A percentile compares a stretch with the other conserved stretches of the same genome.
These are phyloP conservation scores for Orchestia grillus DNA, from an alignment of 1,140 invertebrate genomes.

Conservation along the genomic window DNA sequence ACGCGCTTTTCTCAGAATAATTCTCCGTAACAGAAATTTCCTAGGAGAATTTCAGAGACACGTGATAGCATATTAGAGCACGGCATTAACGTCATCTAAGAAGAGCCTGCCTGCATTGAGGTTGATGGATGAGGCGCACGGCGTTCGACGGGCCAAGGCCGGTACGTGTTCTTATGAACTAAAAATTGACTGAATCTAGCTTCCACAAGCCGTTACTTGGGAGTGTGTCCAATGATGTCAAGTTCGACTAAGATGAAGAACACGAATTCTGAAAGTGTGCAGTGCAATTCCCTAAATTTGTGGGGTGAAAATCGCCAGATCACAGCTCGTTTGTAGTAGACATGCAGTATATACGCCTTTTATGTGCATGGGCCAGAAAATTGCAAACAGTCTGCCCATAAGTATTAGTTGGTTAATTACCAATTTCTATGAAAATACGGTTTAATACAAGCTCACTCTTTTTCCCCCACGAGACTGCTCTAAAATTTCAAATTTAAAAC, in stretches of 20 bases:
- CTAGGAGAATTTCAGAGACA: not conserved
- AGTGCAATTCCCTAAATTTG: not conserved
- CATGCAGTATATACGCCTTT: too few relatives aligned
- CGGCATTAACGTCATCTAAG: not conserved
- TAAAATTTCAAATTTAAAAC: not conserved
- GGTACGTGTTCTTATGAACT: not conserved
- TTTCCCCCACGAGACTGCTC: not conserved
- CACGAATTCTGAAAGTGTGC: not conserved
- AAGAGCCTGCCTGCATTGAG: not conserved
- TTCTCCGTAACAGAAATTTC: not conserved
- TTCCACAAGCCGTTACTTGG: not conserved
- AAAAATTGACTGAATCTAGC: not conserved
- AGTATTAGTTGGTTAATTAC: too few relatives aligned
- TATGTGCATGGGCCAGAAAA: too few relatives aligned
- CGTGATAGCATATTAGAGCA: not conserved
- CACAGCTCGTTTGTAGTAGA: not conserved
- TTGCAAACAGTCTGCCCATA: too few relatives aligned
- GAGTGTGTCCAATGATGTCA: too few relatives aligned
- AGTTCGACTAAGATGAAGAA: too few relatives aligned
- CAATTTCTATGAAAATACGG: not conserved
- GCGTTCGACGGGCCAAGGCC: not conserved
- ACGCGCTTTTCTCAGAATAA: not conserved
- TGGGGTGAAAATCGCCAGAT: not conserved
- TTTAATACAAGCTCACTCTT: not conserved
- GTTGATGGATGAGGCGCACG: not conserved